These are phyloP conservation scores for Corythornis leucogaster DNA, from an alignment of 2,797 vertebrate species.

Conservation along the genomic window DNA sequence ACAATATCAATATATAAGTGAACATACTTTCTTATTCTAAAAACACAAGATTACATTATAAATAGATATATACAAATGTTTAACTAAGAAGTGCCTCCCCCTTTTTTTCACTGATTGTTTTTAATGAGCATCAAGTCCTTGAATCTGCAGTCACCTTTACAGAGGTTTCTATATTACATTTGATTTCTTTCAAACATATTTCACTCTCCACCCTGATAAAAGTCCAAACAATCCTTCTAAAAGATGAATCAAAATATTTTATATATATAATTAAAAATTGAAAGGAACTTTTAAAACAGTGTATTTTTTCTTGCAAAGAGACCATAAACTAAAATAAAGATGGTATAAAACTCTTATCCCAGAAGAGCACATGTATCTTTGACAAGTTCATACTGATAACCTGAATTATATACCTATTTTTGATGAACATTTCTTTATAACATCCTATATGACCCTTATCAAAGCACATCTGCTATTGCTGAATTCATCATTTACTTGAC, in stretches of 20 bases:
- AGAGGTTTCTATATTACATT: not conserved
- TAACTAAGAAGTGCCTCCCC: not conserved
- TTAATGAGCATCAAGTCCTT: not conserved
- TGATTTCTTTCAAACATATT: not conserved
- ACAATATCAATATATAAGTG: not conserved
- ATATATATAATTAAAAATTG: not conserved
- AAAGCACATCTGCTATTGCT: not conserved
- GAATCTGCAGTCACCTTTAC: not conserved
- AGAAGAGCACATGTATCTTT: not conserved
- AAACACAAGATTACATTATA: not conserved
- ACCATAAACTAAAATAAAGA: not conserved
- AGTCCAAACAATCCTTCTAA: not conserved
- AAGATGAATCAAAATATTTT: not conserved
- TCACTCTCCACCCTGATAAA: not conserved
- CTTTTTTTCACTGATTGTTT: not conserved
- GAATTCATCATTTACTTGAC: not conserved
- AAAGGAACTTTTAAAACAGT: not conserved
- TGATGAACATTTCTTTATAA: not conserved
- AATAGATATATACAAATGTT: not conserved
- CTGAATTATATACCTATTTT: not conserved
- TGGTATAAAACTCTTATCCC: not conserved
- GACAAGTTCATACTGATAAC: not conserved
- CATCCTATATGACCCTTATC: not conserved
- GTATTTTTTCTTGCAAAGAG: not conserved
- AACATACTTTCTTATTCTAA: not conserved